Evolutionary conservation across 2,797 vertebrate species (phyloP), one percentile per base, ranked within the genome.

Genomic region (Orestias chungarensis): DNA sequence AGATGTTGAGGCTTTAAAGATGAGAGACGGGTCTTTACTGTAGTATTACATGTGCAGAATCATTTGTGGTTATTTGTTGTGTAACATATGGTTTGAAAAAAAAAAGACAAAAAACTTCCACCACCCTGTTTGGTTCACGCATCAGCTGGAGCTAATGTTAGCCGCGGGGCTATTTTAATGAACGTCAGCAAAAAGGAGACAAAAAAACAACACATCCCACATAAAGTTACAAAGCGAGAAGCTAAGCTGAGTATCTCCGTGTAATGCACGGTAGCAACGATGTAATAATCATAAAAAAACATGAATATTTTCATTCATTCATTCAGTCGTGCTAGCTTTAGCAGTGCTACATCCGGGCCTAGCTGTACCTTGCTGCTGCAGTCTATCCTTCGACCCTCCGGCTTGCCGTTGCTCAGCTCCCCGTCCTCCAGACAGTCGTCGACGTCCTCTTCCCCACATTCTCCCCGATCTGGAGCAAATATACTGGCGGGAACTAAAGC

Each of bases 281-380:
- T 0, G 14, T 0, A 57, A 25, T 25, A 27, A 4, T 15, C 7
- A 43, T 7, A 0, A 20, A 20, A n/a, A n/a, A 12, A 0, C 1
- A 2, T n/a, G 1, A 12, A 25, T 59, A 42, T 73, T 66, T 31
- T 1, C 27, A 57, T 76, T 74, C 74, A 84, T 88, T 90, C 87
- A 90, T 86, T 86, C 81, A 86, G 87, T 83, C 71, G 25, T 71
- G 35, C 64, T 87, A 84, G 82, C 86, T 40, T n/a, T 46, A 0
- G 35, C 43, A 61, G 64, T 40, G 73, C 57, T 29, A 31, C 33
- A 38, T 40, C 67, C 17, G 17, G 85, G 86, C 85, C 88, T 89
- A 95, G 95, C 92, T 95, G 95, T 88, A 97, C 97, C 96, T 98
- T 98, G 88, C 95, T 97, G 71, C 95, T 96, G 82, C 97, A 96